Percentiles rank a stretch among this genome's conserved stretches.
phyloP scores from a whole-genome alignment of 2,797 vertebrate species.

The Bradypodion ventrale region DNA sequence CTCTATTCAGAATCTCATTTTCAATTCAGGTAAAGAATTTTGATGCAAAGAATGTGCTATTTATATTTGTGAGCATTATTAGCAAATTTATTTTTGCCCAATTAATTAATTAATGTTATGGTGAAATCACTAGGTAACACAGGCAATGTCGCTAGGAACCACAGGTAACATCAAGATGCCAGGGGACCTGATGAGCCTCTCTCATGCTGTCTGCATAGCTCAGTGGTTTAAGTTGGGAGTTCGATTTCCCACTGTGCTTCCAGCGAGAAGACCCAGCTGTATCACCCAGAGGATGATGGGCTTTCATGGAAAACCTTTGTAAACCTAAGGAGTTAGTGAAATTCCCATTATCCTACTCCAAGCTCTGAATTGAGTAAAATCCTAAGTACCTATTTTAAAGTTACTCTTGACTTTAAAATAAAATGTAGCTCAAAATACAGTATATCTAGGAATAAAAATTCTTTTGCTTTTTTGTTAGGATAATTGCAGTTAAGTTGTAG shows the following conservation, averaged over 20 bases:
- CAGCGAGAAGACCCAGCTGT: no score
- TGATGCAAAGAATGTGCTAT: neutral
- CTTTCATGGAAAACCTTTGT: no score
- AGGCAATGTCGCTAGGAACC: neutral
- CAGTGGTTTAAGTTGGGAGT: no score
- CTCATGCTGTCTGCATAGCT: no score
- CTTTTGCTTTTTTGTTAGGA: constrained; percentile 16
- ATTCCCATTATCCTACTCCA: no score
- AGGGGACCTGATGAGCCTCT: neutral
- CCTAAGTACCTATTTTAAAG: no score
- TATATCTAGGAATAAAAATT: constrained; percentile 22
- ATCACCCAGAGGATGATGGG: no score
- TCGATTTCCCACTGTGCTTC: no score
- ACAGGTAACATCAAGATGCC: neutral
- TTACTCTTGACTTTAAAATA: neutral
- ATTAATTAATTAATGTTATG: neutral
- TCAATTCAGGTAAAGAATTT: neutral
- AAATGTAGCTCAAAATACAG: neutral
- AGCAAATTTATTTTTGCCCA: neutral
- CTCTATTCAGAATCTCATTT: neutral
- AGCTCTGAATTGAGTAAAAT: no score
- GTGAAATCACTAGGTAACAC: neutral
- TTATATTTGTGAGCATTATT: neutral
- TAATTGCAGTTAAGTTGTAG: constrained; percentile 31
- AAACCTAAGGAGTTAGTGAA: no score